These are phyloP conservation scores for Eumacrocentrus americanus DNA, from an alignment of 2,888 invertebrate species.

Conservation along the genomic window DNA sequence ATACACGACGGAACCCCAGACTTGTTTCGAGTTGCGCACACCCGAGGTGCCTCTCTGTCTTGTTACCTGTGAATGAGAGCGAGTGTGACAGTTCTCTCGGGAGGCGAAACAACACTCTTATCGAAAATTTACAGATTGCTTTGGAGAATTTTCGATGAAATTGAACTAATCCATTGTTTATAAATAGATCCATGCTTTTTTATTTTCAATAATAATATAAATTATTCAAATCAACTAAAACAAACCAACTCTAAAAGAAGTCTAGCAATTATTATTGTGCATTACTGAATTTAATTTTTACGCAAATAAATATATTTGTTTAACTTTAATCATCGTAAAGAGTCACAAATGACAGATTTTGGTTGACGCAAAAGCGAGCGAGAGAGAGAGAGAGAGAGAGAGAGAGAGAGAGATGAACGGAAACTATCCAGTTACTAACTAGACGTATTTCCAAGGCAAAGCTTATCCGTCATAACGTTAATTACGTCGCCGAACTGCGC, in stretches of 20 bases:
- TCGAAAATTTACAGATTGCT: no score
- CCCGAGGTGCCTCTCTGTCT: neutral
- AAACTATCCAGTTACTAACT: conserved; percentile 50
- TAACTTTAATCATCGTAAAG: neutral
- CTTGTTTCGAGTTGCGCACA: neutral
- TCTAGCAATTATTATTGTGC: no score
- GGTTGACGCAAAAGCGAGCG: neutral
- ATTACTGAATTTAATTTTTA: no score
- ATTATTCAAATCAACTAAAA: no score
- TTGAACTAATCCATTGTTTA: no score
- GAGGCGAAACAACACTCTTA: neutral
- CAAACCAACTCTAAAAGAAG: no score
- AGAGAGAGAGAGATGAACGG: conserved; percentile 38
- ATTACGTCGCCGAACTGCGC: conserved; percentile 49
- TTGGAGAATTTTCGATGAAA: no score
- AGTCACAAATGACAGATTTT: neutral
- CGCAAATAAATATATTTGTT: no score
- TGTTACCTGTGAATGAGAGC: neutral
- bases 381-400: no score
- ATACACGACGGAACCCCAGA: neutral
- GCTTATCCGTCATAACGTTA: conserved; percentile 48
- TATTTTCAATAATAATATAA: no score
- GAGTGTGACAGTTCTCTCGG: conserved; percentile 5
- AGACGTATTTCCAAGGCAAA: conserved; percentile 42
- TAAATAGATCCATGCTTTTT: no score